phyloP scores from a whole-genome alignment of 2,888 invertebrate genomes.

The Pemphredon lugubris region DNA sequence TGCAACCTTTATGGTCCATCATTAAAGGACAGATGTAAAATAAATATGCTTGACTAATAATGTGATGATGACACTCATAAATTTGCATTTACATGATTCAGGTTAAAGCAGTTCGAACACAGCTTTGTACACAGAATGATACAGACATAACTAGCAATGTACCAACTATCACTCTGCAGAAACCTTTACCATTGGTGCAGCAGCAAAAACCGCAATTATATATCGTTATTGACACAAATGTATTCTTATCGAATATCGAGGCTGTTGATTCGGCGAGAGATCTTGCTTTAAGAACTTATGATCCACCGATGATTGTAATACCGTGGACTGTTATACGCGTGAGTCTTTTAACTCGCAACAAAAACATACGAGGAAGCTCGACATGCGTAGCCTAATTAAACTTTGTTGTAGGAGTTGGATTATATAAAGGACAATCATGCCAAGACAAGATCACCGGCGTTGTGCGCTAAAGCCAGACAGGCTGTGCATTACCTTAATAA shows the following conservation, averaged over 20 bases:
- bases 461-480: constrained; percentile 70
- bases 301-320: constrained; percentile 73
- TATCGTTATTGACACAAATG: constrained; percentile 79
- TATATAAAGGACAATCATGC: constrained; percentile 75
- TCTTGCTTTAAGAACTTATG: constrained; percentile 67
- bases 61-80: background rate
- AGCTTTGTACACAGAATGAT: constrained; percentile 58
- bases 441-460: constrained; percentile 59
- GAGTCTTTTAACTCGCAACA: too few relatives aligned
- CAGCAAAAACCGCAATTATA: constrained; percentile 64
- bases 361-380: too few relatives aligned
- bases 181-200: constrained; percentile 28
- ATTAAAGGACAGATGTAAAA: background rate
- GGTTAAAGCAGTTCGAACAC: constrained; percentile 72
- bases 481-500: constrained; percentile 75
- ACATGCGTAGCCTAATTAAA: too few relatives aligned
- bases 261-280: constrained; percentile 72
- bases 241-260: constrained; percentile 76
- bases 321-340: constrained; percentile 79
- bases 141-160: constrained; percentile 28
- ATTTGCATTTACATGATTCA: constrained; percentile 30
- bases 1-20: background rate
- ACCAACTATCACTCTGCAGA: constrained; percentile 60
- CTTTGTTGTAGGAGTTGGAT: constrained; percentile 76
- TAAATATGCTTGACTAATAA: background rate